Percentiles rank a stretch among this genome's conserved stretches.
Conservation (phyloP, 2,888 invertebrate genomes). For the Hemaris fuciformis region DNA sequence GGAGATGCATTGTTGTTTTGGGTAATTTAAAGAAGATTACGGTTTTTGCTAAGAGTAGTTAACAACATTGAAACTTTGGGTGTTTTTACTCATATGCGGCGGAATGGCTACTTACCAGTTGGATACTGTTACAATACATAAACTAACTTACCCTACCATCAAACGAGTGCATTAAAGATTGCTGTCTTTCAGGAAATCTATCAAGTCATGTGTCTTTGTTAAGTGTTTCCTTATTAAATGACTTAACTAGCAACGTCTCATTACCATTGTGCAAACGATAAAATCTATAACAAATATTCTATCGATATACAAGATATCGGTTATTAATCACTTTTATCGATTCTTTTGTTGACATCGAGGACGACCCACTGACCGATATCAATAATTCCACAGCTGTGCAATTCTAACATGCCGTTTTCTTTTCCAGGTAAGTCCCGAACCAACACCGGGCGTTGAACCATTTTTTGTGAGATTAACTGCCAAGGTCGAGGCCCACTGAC, state of each 20-base stretch:
- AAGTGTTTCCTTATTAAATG: no score
- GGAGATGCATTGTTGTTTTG: neutral
- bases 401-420: neutral
- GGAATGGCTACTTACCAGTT: no score
- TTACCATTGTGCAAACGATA: no score
- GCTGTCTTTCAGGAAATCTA: no score
- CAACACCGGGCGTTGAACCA: neutral
- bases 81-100: no score
- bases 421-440: conserved; percentile 13
- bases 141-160: no score
- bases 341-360: neutral
- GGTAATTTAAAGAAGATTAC: neutral
- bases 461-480: neutral
- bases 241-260: no score
- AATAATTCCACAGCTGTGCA: neutral
- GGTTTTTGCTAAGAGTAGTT: neutral
- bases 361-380: neutral
- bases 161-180: no score
- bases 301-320: no score
- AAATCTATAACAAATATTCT: no score
- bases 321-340: neutral
- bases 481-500: conserved; percentile 4
- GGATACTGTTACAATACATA: no score
- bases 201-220: no score
- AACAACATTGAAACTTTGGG: neutral